Percentiles rank a stretch among this genome's conserved stretches.
These are phyloP conservation scores for Lithophane leautieri DNA, from an alignment of 2,888 invertebrate species.

Conservation along the genomic window DNA sequence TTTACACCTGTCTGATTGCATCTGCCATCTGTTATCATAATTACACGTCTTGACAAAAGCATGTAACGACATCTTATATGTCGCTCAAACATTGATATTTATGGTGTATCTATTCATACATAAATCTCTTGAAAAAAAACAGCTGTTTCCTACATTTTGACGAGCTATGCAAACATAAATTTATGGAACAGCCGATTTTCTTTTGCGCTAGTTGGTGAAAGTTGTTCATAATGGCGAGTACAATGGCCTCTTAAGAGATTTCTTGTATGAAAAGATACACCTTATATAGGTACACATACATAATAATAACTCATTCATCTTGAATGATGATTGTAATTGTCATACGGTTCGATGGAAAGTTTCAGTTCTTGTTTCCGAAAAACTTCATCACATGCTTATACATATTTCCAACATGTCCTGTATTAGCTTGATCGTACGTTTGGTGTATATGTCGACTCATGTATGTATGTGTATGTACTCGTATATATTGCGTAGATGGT, in stretches of 20 bases:
- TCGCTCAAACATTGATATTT: slow-evolving; percentile 14
- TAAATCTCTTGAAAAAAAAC: too few relatives aligned
- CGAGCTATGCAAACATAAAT: too few relatives aligned
- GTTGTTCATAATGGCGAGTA: too few relatives aligned
- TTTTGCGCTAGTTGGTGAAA: too few relatives aligned
- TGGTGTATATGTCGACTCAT: slow-evolving; percentile 12
- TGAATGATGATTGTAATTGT: slow-evolving; percentile 8
- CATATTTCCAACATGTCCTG: slow-evolving; percentile 30
- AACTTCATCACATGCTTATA: slow-evolving; percentile 10
- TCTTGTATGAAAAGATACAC: too few relatives aligned
- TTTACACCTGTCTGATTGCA: slow-evolving; percentile 72
- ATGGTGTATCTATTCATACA: too few relatives aligned
- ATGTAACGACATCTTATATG: slow-evolving; percentile 2
- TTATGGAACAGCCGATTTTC: too few relatives aligned
- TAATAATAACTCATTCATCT: slow-evolving; percentile 12
- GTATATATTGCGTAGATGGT: slow-evolving; percentile 5
- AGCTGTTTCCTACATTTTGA: too few relatives aligned
- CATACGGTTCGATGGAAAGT: slow-evolving; percentile 25
- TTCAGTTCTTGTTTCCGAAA: slow-evolving; percentile 4
- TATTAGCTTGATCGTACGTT: slow-evolving; percentile 26
- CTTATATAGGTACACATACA: too few relatives aligned
- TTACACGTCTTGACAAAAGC: slow-evolving; percentile 46
- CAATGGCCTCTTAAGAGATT: too few relatives aligned
- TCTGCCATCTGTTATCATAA: slow-evolving; percentile 62
- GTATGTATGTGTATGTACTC: slow-evolving; percentile 38